Evolutionary conservation across 2,888 invertebrate species (phyloP).

Genomic region (Empis livida): DNA sequence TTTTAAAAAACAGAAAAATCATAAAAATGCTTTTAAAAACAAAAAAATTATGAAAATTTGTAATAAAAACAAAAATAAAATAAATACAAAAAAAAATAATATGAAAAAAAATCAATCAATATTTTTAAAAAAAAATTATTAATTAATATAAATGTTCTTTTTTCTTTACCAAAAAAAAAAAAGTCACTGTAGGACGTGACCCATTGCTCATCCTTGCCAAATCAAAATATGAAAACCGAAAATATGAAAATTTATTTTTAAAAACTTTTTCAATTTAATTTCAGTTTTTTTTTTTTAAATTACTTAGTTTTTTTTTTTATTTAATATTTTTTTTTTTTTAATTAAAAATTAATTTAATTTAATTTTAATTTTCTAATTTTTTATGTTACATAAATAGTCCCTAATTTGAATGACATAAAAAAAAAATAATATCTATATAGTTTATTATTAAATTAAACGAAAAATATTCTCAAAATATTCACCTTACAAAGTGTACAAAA

Average conservation of each 20-base stretch:
- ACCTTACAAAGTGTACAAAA: slow-evolving; percentile 1
- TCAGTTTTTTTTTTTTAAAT: not conserved
- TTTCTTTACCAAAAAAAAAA: slow-evolving; percentile 16
- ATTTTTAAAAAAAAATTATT: not conserved
- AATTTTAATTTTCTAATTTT: no score
- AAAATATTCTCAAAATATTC: not conserved
- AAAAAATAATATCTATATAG: no score
- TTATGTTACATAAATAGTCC: no score
- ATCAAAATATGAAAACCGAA: not conserved
- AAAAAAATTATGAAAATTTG: not conserved
- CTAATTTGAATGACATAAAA: no score
- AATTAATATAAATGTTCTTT: not conserved
- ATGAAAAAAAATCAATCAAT: slow-evolving; percentile 9
- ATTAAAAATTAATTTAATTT: no score
- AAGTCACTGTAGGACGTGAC: slow-evolving; percentile 62
- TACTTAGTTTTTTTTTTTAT: no score
- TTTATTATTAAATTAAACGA: not conserved
- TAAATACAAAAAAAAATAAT: not conserved
- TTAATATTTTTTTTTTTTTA: not conserved
- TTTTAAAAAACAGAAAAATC: no score
- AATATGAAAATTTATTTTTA: not conserved
- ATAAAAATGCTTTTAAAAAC: not conserved
- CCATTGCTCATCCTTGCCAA: slow-evolving; percentile 37
- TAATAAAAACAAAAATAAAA: not conserved
- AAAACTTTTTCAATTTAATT: not conserved